phyloP scores from a whole-genome alignment of 1,140 invertebrate genomes.

The Delia radicum region DNA sequence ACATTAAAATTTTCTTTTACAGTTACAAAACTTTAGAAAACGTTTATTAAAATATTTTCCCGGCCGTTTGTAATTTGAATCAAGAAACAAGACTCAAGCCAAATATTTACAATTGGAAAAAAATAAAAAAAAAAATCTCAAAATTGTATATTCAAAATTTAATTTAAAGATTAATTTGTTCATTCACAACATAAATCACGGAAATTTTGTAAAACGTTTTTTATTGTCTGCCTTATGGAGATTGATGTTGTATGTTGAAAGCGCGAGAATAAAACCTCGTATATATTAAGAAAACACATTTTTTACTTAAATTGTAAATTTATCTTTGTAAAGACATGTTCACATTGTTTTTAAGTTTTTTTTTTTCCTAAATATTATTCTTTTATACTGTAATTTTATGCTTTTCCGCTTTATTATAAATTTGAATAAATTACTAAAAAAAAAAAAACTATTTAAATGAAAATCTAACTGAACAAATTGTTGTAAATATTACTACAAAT shows the following conservation, averaged over 20 bases:
- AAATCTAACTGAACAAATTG: background rate
- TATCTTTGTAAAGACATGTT: background rate
- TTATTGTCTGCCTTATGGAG: background rate
- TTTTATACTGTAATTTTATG: background rate
- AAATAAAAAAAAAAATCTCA: background rate
- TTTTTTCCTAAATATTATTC: background rate
- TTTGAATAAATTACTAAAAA: background rate
- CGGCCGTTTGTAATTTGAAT: constrained; percentile 1
- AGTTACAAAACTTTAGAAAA: constrained; percentile 25
- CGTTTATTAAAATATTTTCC: constrained; percentile 28
- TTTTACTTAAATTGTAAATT: background rate
- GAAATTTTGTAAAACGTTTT: background rate
- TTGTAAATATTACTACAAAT: background rate
- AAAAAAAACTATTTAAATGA: background rate
- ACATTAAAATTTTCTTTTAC: constrained; percentile 23
- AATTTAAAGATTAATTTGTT: background rate
- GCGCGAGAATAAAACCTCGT: background rate
- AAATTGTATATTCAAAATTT: background rate
- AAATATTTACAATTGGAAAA: no score
- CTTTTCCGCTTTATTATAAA: background rate
- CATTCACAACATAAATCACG: background rate
- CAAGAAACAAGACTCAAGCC: background rate
- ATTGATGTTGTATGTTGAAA: background rate
- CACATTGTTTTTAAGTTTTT: background rate
- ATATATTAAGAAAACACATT: background rate